A percentile compares a stretch with the other conserved stretches of the same genome.
These are phyloP conservation scores for Leptarthrus brevirostris DNA, from an alignment of 2,888 invertebrate genomes.

Conservation along the genomic window DNA sequence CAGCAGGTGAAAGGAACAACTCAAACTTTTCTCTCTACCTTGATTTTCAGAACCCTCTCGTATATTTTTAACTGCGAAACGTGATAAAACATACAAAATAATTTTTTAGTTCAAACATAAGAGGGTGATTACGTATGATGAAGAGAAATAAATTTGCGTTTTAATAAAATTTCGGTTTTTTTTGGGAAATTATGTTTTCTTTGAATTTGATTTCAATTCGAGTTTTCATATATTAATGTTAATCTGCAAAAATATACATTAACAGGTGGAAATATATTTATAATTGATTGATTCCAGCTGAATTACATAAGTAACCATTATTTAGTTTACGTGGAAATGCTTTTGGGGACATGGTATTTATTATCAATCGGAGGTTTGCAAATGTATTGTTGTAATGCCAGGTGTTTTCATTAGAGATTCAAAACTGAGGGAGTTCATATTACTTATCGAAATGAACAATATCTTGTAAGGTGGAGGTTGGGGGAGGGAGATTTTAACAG, in stretches of 20 bases:
- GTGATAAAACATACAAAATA: neutral
- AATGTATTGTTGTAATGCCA: too few relatives aligned
- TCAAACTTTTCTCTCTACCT: neutral
- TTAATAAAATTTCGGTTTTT: neutral
- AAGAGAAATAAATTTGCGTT: neutral
- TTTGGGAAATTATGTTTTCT: neutral
- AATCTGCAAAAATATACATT: neutral
- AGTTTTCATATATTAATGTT: neutral
- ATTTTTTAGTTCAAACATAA: slow-evolving; percentile 3
- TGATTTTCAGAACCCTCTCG: neutral
- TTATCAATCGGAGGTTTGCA: too few relatives aligned
- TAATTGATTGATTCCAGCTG: too few relatives aligned
- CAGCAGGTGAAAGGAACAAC: neutral
- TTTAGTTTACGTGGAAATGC: too few relatives aligned
- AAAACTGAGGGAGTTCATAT: too few relatives aligned
- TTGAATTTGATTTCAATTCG: neutral
- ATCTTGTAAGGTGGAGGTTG: too few relatives aligned
- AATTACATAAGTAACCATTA: neutral
- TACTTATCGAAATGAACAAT: too few relatives aligned
- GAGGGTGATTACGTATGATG: neutral
- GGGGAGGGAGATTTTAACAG: too few relatives aligned
- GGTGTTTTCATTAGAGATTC: too few relatives aligned
- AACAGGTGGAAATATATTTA: too few relatives aligned
- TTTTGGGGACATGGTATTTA: too few relatives aligned
- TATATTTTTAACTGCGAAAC: neutral